These are phyloP conservation scores for Taphrorychus bicolor DNA, from an alignment of 2,888 invertebrate genomes.

Conservation along the genomic window DNA sequence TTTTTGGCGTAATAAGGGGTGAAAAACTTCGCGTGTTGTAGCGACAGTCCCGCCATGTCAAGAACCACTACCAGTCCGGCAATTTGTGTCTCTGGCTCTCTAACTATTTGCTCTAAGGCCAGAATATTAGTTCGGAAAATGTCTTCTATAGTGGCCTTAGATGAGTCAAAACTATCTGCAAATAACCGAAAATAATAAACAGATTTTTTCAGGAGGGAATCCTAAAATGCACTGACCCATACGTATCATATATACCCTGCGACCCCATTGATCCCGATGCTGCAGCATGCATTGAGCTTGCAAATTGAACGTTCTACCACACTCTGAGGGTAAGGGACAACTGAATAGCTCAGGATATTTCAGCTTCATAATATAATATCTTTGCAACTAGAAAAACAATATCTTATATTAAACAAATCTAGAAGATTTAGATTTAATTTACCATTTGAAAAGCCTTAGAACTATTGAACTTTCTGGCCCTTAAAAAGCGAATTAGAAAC, in stretches of 20 bases:
- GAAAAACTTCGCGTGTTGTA: conserved; percentile 62
- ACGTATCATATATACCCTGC: conserved; percentile 59
- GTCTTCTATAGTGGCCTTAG: conserved; percentile 61
- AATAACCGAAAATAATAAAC: conserved; percentile 7
- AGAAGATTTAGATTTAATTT: not conserved
- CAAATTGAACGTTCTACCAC: conserved; percentile 55
- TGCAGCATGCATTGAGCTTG: conserved; percentile 60
- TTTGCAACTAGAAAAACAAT: conserved; percentile 49
- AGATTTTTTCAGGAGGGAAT: not conserved
- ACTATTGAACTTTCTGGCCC: conserved; percentile 65
- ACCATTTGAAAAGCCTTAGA: conserved; percentile 61
- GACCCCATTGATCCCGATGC: conserved; percentile 57
- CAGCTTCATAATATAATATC: conserved; percentile 60
- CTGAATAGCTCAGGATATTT: conserved; percentile 59
- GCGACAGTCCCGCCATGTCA: conserved; percentile 60
- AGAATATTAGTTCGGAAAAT: conserved; percentile 64
- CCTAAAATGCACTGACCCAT: conserved; percentile 53
- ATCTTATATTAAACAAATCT: not conserved
- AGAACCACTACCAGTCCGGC: conserved; percentile 64
- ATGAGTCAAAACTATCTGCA: conserved; percentile 61
- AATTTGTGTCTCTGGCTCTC: conserved; percentile 65
- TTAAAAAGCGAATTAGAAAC: conserved; percentile 65
- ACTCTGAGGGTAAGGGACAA: conserved; percentile 57
- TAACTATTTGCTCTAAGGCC: conserved; percentile 63
- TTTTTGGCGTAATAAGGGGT: conserved; percentile 60